These are phyloP conservation scores for Diarsia mendica DNA, from an alignment of 2,888 invertebrate genomes.

Conservation along the genomic window DNA sequence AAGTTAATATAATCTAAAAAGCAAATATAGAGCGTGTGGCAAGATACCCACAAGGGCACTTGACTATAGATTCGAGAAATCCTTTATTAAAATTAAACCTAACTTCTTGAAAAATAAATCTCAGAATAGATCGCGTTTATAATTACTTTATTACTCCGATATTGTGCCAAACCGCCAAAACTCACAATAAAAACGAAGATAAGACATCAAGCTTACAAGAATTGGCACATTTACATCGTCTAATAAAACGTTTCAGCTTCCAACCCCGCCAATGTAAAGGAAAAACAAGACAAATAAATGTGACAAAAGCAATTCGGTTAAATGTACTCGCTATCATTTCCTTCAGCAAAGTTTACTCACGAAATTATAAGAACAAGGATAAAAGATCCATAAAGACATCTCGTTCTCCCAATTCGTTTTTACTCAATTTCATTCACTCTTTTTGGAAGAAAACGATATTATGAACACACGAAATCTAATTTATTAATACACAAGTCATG, in stretches of 20 bases:
- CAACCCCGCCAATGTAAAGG: slow-evolving; percentile 60
- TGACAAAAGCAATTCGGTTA: slow-evolving; percentile 76
- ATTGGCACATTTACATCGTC: slow-evolving; percentile 61
- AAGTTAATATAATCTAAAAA: no score
- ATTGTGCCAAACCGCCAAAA: slow-evolving; percentile 8
- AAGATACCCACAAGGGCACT: background rate
- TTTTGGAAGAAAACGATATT: slow-evolving; percentile 67
- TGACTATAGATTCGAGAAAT: background rate
- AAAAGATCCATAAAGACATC: slow-evolving; percentile 66
- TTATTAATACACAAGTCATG: slow-evolving; percentile 39
- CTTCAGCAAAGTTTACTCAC: slow-evolving; percentile 67
- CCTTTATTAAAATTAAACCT: background rate
- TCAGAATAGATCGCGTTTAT: background rate
- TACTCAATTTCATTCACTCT: slow-evolving; percentile 68
- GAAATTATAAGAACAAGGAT: slow-evolving; percentile 65
- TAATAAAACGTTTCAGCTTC: slow-evolving; percentile 73
- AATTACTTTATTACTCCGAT: slow-evolving; percentile 4
- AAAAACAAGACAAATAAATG: slow-evolving; percentile 72
- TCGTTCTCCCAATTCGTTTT: slow-evolving; percentile 62
- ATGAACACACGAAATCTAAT: slow-evolving; percentile 64
- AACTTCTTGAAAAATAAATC: background rate
- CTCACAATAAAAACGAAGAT: slow-evolving; percentile 44
- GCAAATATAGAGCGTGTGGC: no score
- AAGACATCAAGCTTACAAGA: slow-evolving; percentile 56
- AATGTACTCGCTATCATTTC: slow-evolving; percentile 74